phyloP scores from a whole-genome alignment of 2,113 vertebrate genomes.

The Willisornis vidua region DNA sequence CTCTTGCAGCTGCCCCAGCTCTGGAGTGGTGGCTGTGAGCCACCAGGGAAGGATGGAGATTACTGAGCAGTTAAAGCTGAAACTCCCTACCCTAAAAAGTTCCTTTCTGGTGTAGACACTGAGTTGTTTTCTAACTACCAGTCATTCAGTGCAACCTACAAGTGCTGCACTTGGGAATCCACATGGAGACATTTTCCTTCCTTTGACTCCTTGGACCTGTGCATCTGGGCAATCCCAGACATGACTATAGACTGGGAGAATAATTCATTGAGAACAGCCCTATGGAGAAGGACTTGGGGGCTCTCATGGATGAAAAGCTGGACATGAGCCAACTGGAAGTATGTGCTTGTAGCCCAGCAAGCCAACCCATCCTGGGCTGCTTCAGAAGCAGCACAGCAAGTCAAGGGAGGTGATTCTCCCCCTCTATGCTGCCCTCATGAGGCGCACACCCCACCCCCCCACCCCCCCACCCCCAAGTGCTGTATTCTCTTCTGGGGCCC shows the following conservation, averaged over 20 bases:
- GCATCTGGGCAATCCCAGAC: not conserved
- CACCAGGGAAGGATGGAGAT: not conserved
- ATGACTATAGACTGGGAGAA: not conserved
- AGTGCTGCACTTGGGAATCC: not conserved
- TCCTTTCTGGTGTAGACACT: not conserved
- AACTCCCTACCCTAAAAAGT: not conserved
- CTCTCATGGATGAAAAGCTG: not conserved
- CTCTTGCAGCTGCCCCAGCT: not conserved
- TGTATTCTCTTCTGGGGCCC: accelerated
- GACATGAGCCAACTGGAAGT: not conserved
- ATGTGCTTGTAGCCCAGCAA: not conserved
- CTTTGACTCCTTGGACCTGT: not conserved
- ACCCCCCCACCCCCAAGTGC: not conserved
- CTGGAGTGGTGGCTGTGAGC: accelerated
- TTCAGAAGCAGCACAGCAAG: not conserved
- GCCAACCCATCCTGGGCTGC: not conserved
- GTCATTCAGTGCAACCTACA: not conserved
- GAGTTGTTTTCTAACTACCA: not conserved
- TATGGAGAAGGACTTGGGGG: not conserved
- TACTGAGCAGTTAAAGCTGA: not conserved
- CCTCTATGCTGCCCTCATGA: not conserved
- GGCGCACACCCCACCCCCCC: too few relatives aligned
- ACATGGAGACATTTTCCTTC: not conserved
- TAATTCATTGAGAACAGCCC: not conserved
- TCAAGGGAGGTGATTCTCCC: not conserved